Base-by-base conservation (phyloP, 2,888 invertebrate genomes). In the Eupithecia vulgata region DNA sequence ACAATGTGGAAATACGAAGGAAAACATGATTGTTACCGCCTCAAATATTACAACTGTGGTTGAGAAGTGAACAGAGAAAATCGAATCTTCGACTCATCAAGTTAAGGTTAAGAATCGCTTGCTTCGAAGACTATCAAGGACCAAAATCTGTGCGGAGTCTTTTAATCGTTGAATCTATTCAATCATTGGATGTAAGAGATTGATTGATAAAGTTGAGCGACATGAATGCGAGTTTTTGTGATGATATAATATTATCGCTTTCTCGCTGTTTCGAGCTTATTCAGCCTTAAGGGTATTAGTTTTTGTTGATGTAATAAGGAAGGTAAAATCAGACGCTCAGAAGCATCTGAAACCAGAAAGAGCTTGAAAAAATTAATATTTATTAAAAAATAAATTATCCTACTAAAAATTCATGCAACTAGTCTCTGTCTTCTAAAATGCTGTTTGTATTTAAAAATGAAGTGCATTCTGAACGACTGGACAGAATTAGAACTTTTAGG, bases 111-210 rank as follows among this genome's bases (percentile, higher is more conserved):
- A 57, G 57, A 57, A 25, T 57, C 1, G 21, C 25, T 25, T 57
- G 25, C 25, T 57, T 13, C 12, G 25, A 25, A 21, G 25, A 57
- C 57, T 25, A 25, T 57, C 57, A 5, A 5, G 25, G 25, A 57
- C 57, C 52, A 52, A 52, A 21, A 21, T 52, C 57, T 61, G 17
- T 15, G 61, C 61, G 8, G 61, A 17, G 3, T 61, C 17, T 61
- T 61, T 61, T 61, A 34, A n/a, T 61, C 7, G 17, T 61, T 17
- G 17, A 34, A 34, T 61, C 34, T 61, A 61, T 61, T 61, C 70
- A 62, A 71, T 71, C 65, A 68, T 69, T 48, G 68, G 61, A 35
- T 17, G 74, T 69, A 66, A 59, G 40, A 40, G 74, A 74, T 74
- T 69, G 66, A 74, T 71, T 66, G 68, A 52, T 15, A 71, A 74